Base-by-base conservation (phyloP, 2,797 vertebrate species). In the Microchirus variegatus region DNA sequence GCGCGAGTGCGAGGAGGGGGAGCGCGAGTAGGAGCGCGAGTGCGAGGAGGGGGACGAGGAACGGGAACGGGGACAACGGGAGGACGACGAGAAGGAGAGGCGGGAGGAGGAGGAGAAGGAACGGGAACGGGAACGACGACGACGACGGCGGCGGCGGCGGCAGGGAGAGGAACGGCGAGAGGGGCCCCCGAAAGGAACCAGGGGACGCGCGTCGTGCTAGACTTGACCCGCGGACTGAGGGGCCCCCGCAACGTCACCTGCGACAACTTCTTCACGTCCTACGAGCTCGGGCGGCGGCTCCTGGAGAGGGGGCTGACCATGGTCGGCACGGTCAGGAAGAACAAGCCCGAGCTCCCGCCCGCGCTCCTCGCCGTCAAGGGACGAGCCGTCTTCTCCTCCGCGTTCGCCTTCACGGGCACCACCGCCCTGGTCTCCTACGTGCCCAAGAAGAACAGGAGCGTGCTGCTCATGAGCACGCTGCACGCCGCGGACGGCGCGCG, bases 291-390 rank as follows among this genome's bases (percentile, higher is more conserved):
- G 44, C 19, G 35, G 26, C 40, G 44, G 43, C 53, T 56, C 26
- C 53, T 44, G 19, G 13, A 43, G 41, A 56, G 18, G 26, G 35
- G 31, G 41, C 14, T 49, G 47, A 49, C 47, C 8, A 31, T 49
- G 22, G 14, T 49, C 13, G 22, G 47, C 13, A 49, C 22, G 13
- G 13, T 49, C 47, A 49, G 47, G 35, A 51, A 3, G 14, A 49
- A 49, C 26, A 51, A 51, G 49, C 49, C 49, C 16, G 49, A 51
- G 35, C 49, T 51, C n/a, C 49, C 49, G 14, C 15, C n/a, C n/a
- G n/a, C n/a, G n/a, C n/a, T n/a, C n/a, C n/a, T n/a, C n/a, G n/a
- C n/a, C n/a, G n/a, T n/a, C n/a, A n/a, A n/a, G n/a, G n/a, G n/a
- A n/a, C n/a, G n/a, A n/a, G n/a, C n/a, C n/a, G n/a, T n/a, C n/a